These are phyloP conservation scores for Equus przewalskii DNA, from an alignment of 2,113 vertebrate genomes.

Conservation along the genomic window DNA sequence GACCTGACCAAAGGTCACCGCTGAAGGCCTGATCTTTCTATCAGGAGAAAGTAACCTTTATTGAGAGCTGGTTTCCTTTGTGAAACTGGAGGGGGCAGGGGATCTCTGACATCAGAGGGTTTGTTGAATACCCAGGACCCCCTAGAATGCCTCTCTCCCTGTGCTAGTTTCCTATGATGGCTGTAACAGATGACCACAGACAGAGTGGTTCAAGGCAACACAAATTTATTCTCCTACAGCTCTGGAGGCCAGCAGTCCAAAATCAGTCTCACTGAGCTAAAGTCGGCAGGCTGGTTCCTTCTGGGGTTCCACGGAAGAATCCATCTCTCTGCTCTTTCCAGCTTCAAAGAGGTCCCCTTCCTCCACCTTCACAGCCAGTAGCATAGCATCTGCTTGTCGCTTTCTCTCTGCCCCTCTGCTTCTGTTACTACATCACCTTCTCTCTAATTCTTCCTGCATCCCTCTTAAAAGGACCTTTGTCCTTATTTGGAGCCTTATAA, in stretches of 20 bases:
- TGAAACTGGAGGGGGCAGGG: not conserved
- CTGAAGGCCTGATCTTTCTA: not conserved
- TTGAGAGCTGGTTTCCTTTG: not conserved
- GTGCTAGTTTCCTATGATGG: not conserved
- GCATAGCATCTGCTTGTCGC: not conserved
- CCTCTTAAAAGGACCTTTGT: not conserved
- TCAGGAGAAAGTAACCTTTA: not conserved
- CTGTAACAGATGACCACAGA: not conserved
- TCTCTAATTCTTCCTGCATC: not conserved
- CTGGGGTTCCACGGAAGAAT: not conserved
- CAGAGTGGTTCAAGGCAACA: fast-evolving
- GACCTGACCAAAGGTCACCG: not conserved
- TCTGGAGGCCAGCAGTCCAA: not conserved
- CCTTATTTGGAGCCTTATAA: not conserved
- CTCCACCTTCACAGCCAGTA: not conserved
- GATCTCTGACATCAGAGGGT: too few relatives aligned
- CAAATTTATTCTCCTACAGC: not conserved
- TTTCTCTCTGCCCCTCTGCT: not conserved
- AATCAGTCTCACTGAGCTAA: not conserved
- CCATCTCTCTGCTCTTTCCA: not conserved
- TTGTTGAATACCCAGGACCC: fast-evolving
- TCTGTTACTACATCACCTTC: fast-evolving
- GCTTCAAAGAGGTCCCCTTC: not conserved
- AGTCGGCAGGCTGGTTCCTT: fast-evolving
- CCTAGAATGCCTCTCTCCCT: not conserved